Evolutionary conservation across 2,888 invertebrate genomes (phyloP), one percentile per base, ranked within the genome.

Genomic region (Ernsta delagoae): DNA sequence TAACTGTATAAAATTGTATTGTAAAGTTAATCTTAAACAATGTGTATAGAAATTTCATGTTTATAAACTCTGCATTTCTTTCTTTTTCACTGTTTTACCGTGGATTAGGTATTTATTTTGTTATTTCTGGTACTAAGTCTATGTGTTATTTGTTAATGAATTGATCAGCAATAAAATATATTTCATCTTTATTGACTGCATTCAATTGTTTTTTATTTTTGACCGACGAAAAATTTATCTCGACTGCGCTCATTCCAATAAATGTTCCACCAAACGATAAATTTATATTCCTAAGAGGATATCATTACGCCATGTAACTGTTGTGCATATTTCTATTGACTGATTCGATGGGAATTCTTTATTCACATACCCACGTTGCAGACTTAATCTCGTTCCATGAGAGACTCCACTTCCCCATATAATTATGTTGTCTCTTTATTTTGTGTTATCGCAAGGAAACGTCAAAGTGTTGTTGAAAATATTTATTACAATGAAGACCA

Each of bases 91-190:
- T 79, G 80, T 81, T 85, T 84, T 87, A 89, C 87, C 85, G 77
- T 84, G 92, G 88, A 89, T 87, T 85, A 88, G 92, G 91, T 92
- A 92, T 92, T 92, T 92, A 92, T 92, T 90, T 90, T 90, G 90
- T 92, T 92, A 82, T 86, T 83, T 83, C 87, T 89, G 92, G 89
- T 90, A 90, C 83, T 88, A 87, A 91, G 89, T 90, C 87, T 91
- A 89, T 84, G 84, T 89, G 88, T 90, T 90, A 86, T 88, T 90
- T 91, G 92, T 91, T 91, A 88, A 85, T 82, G 74, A 85, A 86
- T 88, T 86, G 85, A 90, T 88, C 90, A 89, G 84, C 86, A 88
- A 89, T 92, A 88, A 89, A 90, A 87, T 88, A 86, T 89, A 88
- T 88, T 87, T 85, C 84, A 82, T 83, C 80, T 82, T 80, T 84